phyloP scores from a whole-genome alignment of 2,113 vertebrate genomes.

The Scytalopus superciliaris region DNA sequence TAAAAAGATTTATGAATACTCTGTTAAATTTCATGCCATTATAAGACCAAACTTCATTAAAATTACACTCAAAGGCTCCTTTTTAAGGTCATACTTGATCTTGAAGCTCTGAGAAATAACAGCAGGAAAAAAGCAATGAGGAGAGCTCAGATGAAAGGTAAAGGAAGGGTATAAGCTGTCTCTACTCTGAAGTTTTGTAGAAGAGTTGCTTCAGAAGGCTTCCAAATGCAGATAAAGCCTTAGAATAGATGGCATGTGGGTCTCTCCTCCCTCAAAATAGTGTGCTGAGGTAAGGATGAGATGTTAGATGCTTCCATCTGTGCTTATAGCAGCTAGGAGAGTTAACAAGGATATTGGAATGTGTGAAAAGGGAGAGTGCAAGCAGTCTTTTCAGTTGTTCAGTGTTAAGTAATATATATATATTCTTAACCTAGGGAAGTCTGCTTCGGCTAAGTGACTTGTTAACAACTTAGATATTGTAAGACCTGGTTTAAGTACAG shows the following conservation, averaged over 20 bases:
- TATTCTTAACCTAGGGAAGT: neutral
- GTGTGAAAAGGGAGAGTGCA: neutral
- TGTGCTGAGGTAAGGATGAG: neutral
- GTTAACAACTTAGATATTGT: neutral
- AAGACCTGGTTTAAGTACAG: neutral
- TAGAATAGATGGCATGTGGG: neutral
- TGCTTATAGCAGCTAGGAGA: neutral
- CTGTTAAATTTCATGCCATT: neutral
- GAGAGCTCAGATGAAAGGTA: neutral
- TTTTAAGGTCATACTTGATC: neutral
- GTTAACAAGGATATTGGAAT: neutral
- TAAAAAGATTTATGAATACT: neutral
- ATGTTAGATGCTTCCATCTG: neutral
- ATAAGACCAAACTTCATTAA: neutral
- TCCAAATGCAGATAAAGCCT: slow-evolving; percentile 13
- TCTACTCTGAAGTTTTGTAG: neutral
- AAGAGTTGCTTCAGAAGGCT: neutral
- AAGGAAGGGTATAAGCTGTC: neutral
- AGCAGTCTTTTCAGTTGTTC: neutral
- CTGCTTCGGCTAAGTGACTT: neutral
- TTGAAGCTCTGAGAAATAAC: neutral
- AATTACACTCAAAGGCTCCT: neutral
- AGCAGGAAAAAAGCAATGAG: neutral
- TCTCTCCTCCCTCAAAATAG: neutral
- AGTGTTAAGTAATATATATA: neutral